Evolutionary conservation across 2,797 vertebrate species (phyloP), one percentile per base, ranked within the genome.

Genomic region (Margarornis squamiger): DNA sequence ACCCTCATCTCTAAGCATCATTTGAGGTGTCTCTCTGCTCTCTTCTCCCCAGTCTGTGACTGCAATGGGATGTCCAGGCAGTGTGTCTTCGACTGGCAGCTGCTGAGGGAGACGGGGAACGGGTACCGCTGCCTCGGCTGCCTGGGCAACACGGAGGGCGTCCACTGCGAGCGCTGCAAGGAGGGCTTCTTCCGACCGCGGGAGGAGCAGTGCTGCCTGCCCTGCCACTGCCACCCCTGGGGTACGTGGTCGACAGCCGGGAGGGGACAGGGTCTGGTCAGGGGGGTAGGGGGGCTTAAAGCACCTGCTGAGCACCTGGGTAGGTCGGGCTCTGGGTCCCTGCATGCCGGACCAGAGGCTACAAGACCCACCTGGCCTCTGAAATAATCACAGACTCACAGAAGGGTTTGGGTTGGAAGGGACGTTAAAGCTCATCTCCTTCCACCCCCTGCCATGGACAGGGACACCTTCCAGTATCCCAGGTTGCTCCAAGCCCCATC

Each of bases 81-180:
- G 79, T 99, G 99, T 12, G 5, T 98, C 52, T 97, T 96, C 1
- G 99, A 99, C 79, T 41, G 79, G 26, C 66, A 94, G 43, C 96
- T 98, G 32, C 96, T 97, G 70, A 62, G 89, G 52, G 95, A 74
- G 63, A 98, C 97, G 0, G 98, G 98, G 11, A 84, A 94, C 1
- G 99, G 99, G 3, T 97, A 98, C 72, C 98, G 97, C 85, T 99
- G 99, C 76, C 81, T 99, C 4, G 88, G 98, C 97, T 99, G 99
- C 92, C 86, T 84, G 26, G 99, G 98, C 66, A 98, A 99, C 97
- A 98, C 98, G 0, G 98, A 97, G 4, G 99, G 99, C 0, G 20
- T 85, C 5, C 98, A 13, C 92, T 99, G 99, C 1, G 99, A 99
- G 95, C 98, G 93, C 88, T 99, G 99, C 97, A 98, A 97, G 91